Evolutionary conservation across 2,113 vertebrate genomes (phyloP).

Genomic region (Chrysemys picta): DNA sequence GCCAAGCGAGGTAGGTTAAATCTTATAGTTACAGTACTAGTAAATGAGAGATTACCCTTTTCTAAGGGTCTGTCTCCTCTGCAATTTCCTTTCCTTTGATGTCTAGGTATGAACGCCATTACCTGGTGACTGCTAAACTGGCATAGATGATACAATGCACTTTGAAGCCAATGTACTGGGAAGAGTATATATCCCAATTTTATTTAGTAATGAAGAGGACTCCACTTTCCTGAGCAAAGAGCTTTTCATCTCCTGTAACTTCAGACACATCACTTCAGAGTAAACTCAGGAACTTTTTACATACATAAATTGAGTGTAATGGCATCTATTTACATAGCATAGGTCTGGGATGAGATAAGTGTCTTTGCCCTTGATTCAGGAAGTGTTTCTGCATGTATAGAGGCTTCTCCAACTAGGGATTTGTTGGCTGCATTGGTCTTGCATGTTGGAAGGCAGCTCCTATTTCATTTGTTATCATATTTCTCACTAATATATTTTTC

Average conservation of each 20-base stretch:
- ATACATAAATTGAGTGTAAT: neutral
- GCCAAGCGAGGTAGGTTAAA: neutral
- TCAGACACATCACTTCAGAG: neutral
- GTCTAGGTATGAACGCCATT: rapidly evolving
- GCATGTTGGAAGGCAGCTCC: neutral
- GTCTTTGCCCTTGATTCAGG: neutral
- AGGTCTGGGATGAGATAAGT: neutral
- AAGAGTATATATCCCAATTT: rapidly evolving
- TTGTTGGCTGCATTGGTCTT: neutral
- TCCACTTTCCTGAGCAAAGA: rapidly evolving
- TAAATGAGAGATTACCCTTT: neutral
- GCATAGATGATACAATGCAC: neutral
- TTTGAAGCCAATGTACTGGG: neutral
- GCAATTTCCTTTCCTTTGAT: neutral
- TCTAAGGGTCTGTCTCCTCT: neutral
- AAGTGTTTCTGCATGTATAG: neutral
- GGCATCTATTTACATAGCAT: neutral
- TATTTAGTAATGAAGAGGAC: neutral
- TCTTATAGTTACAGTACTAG: neutral
- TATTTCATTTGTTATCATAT: neutral
- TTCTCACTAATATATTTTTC: neutral
- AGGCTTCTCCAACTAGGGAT: neutral
- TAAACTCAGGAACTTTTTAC: neutral
- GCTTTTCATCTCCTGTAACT: neutral
- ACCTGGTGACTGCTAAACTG: rapidly evolving